Evolutionary conservation across 2,797 vertebrate species (phyloP), one percentile per base, ranked within the genome.

Genomic region (Rhynchonycteris naso): DNA sequence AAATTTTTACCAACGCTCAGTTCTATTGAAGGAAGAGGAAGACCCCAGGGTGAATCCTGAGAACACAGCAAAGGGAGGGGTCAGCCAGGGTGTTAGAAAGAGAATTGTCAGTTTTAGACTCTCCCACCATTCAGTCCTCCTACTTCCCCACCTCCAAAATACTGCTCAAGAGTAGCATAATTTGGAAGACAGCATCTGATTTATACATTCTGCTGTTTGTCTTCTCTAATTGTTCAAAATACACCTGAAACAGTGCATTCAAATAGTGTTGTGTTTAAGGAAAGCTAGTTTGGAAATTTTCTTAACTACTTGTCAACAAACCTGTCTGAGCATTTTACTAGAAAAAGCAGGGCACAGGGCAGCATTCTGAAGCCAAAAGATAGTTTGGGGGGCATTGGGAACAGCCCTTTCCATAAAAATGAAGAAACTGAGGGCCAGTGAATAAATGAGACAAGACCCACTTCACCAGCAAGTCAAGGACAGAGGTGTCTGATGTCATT

Each of bases 171-270:
- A 50, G 26, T 61, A 21, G 33, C 58, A 12, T 28, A 4, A 81
- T 75, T 75, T 61, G 16, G 59, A 95, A 81, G 59, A 52, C 11
- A 38, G 9, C 14, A 33, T 52, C 86, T 59, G 72, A 65, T 88
- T 87, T 66, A 38, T 43, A 50, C 71, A 54, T 78, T 81, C 47
- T 63, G 28, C 26, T 84, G 0, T 94, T 95, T 92, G 61, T 95
- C 92, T 86, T 75, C 84, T 88, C 68, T 84, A 94, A 95, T 92
- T 95, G 63, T 65, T 43, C 81, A 90, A 93, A 90, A 56, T 18
- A 83, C 28, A 18, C 21, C 52, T 86, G 21, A 83, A 72, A 16
- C 1, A 74, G 24, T 43, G 15, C 52, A 22, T 90, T 95, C 84
- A 88, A 86, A 63, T 61, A 52, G 56, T 30, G 4, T 18, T 91